These are phyloP conservation scores for Colaptes auratus DNA, from an alignment of 2,113 vertebrate genomes.

Conservation along the genomic window DNA sequence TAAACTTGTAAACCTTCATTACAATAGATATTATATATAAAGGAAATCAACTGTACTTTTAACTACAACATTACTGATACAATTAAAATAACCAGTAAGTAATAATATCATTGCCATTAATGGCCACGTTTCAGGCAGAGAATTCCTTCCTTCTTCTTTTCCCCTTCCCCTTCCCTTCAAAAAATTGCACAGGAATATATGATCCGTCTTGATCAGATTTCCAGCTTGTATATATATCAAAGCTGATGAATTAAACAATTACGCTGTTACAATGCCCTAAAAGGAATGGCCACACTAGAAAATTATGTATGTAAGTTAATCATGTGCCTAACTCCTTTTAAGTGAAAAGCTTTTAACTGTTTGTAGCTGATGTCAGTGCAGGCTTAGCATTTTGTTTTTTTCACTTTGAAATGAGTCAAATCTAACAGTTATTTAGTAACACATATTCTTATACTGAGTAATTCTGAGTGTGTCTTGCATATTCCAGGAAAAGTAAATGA, in stretches of 20 bases:
- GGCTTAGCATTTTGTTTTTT: neutral
- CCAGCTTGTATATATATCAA: neutral
- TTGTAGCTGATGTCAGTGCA: neutral
- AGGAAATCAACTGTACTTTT: neutral
- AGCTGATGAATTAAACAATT: neutral
- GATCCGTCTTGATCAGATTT: neutral
- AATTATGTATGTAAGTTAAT: neutral
- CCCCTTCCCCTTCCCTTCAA: neutral
- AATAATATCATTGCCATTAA: neutral
- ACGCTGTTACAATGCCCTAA: neutral
- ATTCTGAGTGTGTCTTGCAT: neutral
- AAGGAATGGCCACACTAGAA: neutral
- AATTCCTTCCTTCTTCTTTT: neutral
- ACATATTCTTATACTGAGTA: neutral
- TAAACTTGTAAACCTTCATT: neutral
- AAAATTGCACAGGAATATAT: no score
- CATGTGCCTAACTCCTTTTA: neutral
- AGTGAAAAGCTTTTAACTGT: neutral
- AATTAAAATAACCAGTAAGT: neutral
- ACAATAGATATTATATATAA: neutral
- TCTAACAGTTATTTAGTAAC: neutral
- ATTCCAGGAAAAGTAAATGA: neutral
- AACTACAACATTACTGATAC: neutral
- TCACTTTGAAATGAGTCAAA: neutral
- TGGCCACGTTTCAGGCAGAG: neutral